Percentiles rank a stretch among this genome's conserved stretches.
Evolutionary conservation across 2,797 vertebrate species (phyloP).

Genomic region (Clarias platycephalus): DNA sequence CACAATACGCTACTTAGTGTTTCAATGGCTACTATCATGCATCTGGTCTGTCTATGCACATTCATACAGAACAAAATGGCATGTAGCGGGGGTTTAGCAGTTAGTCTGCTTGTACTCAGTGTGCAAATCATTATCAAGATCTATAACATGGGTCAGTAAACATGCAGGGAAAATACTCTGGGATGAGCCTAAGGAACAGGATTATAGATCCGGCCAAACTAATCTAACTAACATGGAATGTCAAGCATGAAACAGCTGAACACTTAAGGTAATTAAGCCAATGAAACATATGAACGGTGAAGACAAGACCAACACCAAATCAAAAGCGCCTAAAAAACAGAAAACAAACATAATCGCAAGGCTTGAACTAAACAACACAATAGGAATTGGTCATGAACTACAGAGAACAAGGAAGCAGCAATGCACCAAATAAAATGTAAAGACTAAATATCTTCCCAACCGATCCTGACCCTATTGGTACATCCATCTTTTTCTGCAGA

Average conservation of each 20-base stretch:
- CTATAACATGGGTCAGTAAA: not conserved
- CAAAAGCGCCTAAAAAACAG: not conserved
- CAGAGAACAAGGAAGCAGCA: not conserved
- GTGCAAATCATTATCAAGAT: not conserved
- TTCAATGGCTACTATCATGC: not conserved
- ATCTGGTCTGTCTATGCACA: not conserved
- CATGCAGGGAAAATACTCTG: not conserved
- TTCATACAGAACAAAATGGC: not conserved
- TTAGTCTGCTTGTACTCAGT: not conserved
- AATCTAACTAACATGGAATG: not conserved
- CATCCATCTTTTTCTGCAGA: not conserved
- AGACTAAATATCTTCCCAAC: slow-evolving; percentile 6
- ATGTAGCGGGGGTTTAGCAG: not conserved
- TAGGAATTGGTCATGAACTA: not conserved
- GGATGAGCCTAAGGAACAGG: not conserved
- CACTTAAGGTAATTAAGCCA: not conserved
- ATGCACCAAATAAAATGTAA: not conserved
- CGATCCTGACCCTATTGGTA: not conserved
- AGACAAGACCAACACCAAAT: not conserved
- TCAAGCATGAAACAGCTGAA: not conserved
- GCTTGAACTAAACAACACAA: not conserved
- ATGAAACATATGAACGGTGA: not conserved
- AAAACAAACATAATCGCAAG: not conserved
- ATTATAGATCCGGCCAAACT: not conserved
- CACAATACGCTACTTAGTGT: not conserved